Evolutionary conservation across 2,888 invertebrate species (phyloP).

Genomic region (Homarus gammarus): DNA sequence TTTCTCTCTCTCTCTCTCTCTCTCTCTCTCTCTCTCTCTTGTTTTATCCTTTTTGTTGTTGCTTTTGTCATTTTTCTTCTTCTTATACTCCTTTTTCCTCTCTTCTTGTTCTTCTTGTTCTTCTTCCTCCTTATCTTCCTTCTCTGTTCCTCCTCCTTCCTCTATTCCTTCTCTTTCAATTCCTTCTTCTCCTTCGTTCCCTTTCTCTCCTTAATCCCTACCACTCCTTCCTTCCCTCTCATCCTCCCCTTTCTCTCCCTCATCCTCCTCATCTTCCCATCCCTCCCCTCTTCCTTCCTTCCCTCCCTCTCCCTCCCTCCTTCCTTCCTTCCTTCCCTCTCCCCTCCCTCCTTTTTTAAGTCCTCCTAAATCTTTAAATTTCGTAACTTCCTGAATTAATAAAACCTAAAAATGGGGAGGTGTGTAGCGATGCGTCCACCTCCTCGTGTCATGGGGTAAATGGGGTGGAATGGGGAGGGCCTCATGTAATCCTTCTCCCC

Average conservation of each 20-base stretch:
- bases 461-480: background rate
- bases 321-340: background rate
- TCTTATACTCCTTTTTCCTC: background rate
- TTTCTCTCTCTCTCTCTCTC: too few relatives aligned
- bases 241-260: background rate
- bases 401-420: background rate
- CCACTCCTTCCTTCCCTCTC: background rate
- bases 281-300: background rate
- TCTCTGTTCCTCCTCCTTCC: background rate
- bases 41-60: too few relatives aligned
- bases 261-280: background rate
- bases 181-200: background rate
- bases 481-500: background rate
- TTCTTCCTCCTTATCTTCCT: background rate
- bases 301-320: background rate
- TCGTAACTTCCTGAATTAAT: background rate
- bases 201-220: background rate
- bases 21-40: too few relatives aligned
- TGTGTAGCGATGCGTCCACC: background rate
- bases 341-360: background rate
- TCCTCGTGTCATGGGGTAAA: background rate
- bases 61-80: too few relatives aligned
- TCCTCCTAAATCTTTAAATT: background rate
- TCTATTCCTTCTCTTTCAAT: background rate
- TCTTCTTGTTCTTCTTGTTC: background rate